Conservation (phyloP, 2,888 invertebrate genomes). For the Laspeyria flexula region DNA sequence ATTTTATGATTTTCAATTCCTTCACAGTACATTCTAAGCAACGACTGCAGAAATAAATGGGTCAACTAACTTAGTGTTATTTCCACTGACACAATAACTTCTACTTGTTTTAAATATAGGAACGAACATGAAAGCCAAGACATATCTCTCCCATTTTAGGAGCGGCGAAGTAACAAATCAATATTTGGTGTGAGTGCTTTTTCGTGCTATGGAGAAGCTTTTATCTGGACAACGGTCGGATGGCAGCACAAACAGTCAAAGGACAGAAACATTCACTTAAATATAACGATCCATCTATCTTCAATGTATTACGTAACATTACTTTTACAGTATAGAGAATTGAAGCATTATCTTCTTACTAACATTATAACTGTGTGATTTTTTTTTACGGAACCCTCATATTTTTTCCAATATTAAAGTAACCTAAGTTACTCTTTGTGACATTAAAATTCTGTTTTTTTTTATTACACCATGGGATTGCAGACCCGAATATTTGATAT, state of each 20-base stretch:
- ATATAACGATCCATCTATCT: conserved; percentile 61
- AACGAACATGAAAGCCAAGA: conserved; percentile 65
- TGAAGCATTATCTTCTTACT: conserved; percentile 18
- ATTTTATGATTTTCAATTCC: background rate
- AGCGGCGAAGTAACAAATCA: conserved; percentile 84
- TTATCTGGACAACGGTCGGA: conserved; percentile 85
- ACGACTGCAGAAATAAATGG: conserved; percentile 27
- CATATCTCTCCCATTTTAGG: conserved; percentile 78
- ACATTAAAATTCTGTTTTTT: too few relatives aligned
- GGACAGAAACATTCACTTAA: conserved; percentile 81
- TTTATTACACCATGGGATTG: too few relatives aligned
- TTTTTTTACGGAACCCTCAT: too few relatives aligned
- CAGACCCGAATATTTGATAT: too few relatives aligned
- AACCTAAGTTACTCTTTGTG: too few relatives aligned
- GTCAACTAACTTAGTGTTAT: conserved; percentile 22
- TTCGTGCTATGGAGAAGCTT: conserved; percentile 86
- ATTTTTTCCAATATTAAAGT: too few relatives aligned
- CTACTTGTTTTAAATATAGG: conserved; percentile 61
- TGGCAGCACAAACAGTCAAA: conserved; percentile 80
- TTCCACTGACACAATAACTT: conserved; percentile 48
- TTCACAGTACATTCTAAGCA: too few relatives aligned
- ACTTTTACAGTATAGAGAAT: conserved; percentile 24
- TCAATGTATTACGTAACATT: conserved; percentile 1
- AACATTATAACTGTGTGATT: too few relatives aligned
- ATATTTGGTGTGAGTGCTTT: conserved; percentile 86